Conservation (phyloP, 1,140 invertebrate genomes). For the Chionoecetes opilio region DNA sequence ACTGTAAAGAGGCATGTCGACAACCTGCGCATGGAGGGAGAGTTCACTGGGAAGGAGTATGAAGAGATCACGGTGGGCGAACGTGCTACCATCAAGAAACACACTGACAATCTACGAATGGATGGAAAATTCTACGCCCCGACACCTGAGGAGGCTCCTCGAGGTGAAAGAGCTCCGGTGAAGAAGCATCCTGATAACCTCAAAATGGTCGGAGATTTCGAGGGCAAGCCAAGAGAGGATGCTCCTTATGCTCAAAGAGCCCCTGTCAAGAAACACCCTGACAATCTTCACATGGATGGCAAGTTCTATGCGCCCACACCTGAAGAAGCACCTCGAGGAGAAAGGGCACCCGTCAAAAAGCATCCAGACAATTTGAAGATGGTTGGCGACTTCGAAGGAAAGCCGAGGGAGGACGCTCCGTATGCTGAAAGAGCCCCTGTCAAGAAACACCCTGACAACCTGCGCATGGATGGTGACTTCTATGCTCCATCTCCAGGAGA, state of each 20-base stretch:
- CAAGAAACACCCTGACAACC: constrained; percentile 81
- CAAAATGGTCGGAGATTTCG: constrained; percentile 37
- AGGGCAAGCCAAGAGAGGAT: constrained; percentile 42
- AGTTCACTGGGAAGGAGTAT: constrained; percentile 81
- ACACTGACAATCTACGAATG: constrained; percentile 55
- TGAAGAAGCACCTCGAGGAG: constrained; percentile 64
- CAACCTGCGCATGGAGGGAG: constrained; percentile 75
- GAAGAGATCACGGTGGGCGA: constrained; percentile 51
- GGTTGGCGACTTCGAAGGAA: constrained; percentile 52
- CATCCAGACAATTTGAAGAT: constrained; percentile 80
- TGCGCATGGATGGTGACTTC: constrained; percentile 60
- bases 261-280: constrained; percentile 54
- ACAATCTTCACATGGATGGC: constrained; percentile 87
- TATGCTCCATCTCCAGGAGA: constrained; percentile 63
- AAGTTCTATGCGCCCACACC: constrained; percentile 84
- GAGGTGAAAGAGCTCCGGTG: constrained; percentile 84
- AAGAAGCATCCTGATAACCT: constrained; percentile 81
- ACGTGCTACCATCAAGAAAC: constrained; percentile 60
- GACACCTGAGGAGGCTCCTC: constrained; percentile 76
- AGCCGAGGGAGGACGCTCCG: constrained; percentile 31
- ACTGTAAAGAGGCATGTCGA: constrained; percentile 74
- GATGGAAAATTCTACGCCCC: constrained; percentile 32
- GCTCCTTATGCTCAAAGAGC: constrained; percentile 44
- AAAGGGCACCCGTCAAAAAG: constrained; percentile 78
- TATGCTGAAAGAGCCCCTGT: constrained; percentile 83